phyloP scores from a whole-genome alignment of 2,888 invertebrate species.

The Heteropelma amictum region DNA sequence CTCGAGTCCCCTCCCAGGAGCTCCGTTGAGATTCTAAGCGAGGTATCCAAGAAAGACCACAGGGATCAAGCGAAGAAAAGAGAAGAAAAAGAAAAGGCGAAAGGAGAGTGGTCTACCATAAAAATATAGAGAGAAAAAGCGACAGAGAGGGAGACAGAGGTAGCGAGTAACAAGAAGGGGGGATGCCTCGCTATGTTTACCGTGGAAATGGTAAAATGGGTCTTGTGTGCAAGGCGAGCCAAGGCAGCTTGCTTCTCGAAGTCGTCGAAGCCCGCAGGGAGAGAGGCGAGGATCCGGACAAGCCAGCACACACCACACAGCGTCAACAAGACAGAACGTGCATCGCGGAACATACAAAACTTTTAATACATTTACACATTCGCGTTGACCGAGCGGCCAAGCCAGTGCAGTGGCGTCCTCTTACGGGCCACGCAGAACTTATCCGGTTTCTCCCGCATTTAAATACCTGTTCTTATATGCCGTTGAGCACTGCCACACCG shows the following conservation, averaged over 20 bases:
- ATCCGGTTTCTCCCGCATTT: slow-evolving; percentile 70
- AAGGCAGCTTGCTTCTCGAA: slow-evolving; percentile 40
- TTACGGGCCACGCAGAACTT: slow-evolving; percentile 63
- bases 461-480: slow-evolving; percentile 71
- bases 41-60: slow-evolving; percentile 10
- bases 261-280: slow-evolving; percentile 51
- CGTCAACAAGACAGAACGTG: neutral
- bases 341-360: too few relatives aligned
- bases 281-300: neutral
- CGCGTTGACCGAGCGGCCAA: slow-evolving; percentile 29
- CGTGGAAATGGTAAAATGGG: slow-evolving; percentile 62
- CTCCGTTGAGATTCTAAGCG: slow-evolving; percentile 20
- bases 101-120: neutral
- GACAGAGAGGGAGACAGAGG: too few relatives aligned
- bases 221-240: slow-evolving; percentile 56
- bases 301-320: slow-evolving; percentile 7
- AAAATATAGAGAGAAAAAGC: slow-evolving; percentile 3
- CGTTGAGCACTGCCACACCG: slow-evolving; percentile 61
- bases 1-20: slow-evolving; percentile 30
- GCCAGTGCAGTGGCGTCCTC: slow-evolving; percentile 70
- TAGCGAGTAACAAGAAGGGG: slow-evolving; percentile 48
- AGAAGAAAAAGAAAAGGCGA: neutral
- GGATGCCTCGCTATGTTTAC: slow-evolving; percentile 4
- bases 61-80: neutral
- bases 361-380: too few relatives aligned